These are phyloP conservation scores for Selene dorsalis DNA, from an alignment of 2,797 vertebrate genomes.

Conservation along the genomic window DNA sequence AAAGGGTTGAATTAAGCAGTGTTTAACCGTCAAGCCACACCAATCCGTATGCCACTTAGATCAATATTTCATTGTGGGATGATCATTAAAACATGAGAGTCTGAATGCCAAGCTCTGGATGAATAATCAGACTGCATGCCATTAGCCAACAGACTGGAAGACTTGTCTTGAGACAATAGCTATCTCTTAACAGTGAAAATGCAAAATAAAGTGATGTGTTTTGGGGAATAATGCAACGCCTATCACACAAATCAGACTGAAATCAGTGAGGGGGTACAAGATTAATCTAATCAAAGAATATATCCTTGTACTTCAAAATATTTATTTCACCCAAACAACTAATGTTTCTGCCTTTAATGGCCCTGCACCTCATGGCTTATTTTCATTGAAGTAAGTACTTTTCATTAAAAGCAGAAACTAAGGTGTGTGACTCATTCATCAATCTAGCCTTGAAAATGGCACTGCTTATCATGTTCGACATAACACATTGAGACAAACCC, in stretches of 20 bases:
- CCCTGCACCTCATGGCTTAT: not conserved
- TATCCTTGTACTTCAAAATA: slow-evolving; percentile 17
- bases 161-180: slow-evolving; percentile 36
- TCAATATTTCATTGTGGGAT: slow-evolving; percentile 82
- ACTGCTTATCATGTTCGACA: slow-evolving; percentile 68
- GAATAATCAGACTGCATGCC: slow-evolving; percentile 71
- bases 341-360: slow-evolving; percentile 11
- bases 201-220: slow-evolving; percentile 8
- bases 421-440: slow-evolving; percentile 62
- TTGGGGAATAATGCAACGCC: slow-evolving; percentile 2
- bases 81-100: slow-evolving; percentile 84
- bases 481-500: slow-evolving; percentile 62
- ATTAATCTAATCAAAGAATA: slow-evolving; percentile 7
- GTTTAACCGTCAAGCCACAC: slow-evolving; percentile 73
- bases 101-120: slow-evolving; percentile 74
- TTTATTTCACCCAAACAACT: slow-evolving; percentile 27
- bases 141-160: slow-evolving; percentile 42
- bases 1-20: slow-evolving; percentile 62
- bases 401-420: slow-evolving; percentile 43
- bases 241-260: slow-evolving; percentile 5
- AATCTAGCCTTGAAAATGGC: slow-evolving; percentile 57
- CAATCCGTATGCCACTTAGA: slow-evolving; percentile 70
- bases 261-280: slow-evolving; percentile 13
- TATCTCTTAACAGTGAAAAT: slow-evolving; percentile 27
- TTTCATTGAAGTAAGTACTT: slow-evolving; percentile 26